Conservation (phyloP, 1,140 invertebrate genomes). For the Nasonia longicornis region DNA sequence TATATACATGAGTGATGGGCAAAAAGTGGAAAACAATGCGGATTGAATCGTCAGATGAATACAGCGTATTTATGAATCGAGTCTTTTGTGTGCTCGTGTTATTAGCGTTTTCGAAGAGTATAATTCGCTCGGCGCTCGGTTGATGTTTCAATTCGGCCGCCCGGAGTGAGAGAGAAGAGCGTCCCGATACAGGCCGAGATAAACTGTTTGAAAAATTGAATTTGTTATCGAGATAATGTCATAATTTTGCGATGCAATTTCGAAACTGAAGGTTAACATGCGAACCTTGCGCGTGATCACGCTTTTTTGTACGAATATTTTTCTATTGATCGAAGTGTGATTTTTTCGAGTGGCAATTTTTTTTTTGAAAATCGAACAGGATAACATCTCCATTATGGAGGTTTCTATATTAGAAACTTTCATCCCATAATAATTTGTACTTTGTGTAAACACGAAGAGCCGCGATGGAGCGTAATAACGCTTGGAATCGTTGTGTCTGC, state of each 20-base stretch:
- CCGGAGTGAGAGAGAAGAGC: background rate
- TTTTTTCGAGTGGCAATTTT: background rate
- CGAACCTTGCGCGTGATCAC: background rate
- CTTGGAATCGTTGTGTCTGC: background rate
- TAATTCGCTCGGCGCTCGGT: background rate
- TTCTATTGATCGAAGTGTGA: background rate
- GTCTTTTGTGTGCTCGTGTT: background rate
- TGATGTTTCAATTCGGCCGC: slow-evolving; percentile 17
- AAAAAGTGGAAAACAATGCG: slow-evolving; percentile 22
- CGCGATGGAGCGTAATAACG: background rate
- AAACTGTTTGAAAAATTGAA: background rate
- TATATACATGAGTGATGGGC: background rate
- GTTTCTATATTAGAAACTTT: slow-evolving; percentile 24
- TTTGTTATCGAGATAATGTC: slow-evolving; percentile 37
- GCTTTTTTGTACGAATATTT: background rate
- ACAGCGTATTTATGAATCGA: background rate
- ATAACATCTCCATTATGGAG: slow-evolving; percentile 21
- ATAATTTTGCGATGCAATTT: slow-evolving; percentile 27
- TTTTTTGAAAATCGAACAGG: background rate
- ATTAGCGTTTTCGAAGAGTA: background rate
- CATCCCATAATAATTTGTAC: background rate
- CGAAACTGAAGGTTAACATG: background rate
- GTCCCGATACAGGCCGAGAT: background rate
- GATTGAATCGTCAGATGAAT: slow-evolving; percentile 9
- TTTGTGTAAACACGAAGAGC: background rate